Percentiles rank a stretch among this genome's conserved stretches.
Conservation (phyloP, 2,113 vertebrate genomes). For the Tichodroma muraria region DNA sequence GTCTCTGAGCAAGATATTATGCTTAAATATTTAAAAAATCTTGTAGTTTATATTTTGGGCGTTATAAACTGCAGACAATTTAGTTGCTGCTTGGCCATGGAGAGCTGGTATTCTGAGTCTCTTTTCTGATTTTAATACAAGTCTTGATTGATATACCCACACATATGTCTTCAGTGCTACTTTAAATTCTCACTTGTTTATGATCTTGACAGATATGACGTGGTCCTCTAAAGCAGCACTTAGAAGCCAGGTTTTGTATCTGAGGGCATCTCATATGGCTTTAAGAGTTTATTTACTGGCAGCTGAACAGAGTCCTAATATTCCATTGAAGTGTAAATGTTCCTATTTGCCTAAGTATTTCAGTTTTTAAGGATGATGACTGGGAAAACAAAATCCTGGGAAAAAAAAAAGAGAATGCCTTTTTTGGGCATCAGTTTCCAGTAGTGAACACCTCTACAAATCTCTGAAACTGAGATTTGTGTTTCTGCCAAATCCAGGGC, state of each 20-base stretch:
- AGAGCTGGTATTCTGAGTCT: background rate
- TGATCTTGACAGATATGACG: background rate
- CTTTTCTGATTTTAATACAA: background rate
- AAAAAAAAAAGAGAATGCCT: background rate
- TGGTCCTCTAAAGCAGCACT: background rate
- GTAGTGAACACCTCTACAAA: background rate
- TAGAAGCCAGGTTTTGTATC: background rate
- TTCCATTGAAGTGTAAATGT: background rate
- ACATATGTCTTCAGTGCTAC: background rate
- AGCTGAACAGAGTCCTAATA: background rate
- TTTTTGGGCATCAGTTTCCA: background rate
- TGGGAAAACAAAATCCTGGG: background rate
- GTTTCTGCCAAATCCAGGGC: background rate
- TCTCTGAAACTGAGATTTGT: background rate
- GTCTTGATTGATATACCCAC: background rate
- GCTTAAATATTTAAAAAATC: background rate
- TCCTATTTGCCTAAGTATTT: background rate
- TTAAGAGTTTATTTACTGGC: background rate
- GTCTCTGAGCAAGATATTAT: background rate
- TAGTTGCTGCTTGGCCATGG: background rate
- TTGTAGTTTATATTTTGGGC: background rate
- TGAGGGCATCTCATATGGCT: background rate
- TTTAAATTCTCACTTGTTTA: background rate
- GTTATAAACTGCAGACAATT: background rate
- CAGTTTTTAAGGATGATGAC: background rate